Conservation (phyloP, 2,888 invertebrate genomes). For the Acrobasis repandana region DNA sequence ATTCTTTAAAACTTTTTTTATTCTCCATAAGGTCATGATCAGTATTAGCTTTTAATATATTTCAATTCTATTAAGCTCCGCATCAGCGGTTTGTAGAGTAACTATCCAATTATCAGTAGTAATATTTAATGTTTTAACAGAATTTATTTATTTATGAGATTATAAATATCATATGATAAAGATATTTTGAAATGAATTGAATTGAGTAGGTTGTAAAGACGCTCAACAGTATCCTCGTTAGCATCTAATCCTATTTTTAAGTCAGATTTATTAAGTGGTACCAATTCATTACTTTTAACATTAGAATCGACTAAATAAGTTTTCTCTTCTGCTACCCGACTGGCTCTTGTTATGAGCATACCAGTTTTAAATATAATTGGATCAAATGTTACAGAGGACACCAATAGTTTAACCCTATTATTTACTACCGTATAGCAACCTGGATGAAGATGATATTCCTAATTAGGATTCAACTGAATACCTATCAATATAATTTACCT, state of each 20-base stretch:
- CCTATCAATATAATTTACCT: neutral
- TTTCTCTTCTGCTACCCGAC: neutral
- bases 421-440: neutral
- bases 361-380: neutral
- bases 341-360: neutral
- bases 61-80: neutral
- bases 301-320: neutral
- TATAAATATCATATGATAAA: too few species aligned
- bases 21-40: slow-evolving; percentile 28
- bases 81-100: neutral
- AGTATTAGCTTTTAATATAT: slow-evolving; percentile 8
- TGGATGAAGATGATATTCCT: neutral
- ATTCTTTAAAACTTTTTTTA: slow-evolving; percentile 30
- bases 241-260: neutral
- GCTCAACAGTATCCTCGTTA: neutral
- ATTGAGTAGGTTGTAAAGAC: neutral
- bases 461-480: neutral
- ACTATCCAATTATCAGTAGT: neutral
- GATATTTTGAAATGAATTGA: too few species aligned
- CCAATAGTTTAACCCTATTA: neutral
- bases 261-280: neutral
- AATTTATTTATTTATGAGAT: too few species aligned
- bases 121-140: neutral
- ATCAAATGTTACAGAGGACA: neutral
- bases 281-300: neutral